Evolutionary conservation across 92 coral and sea anemone genomes (phyloP), one percentile per base, ranked within the genome.

Genomic region (Phenganax marumi): DNA sequence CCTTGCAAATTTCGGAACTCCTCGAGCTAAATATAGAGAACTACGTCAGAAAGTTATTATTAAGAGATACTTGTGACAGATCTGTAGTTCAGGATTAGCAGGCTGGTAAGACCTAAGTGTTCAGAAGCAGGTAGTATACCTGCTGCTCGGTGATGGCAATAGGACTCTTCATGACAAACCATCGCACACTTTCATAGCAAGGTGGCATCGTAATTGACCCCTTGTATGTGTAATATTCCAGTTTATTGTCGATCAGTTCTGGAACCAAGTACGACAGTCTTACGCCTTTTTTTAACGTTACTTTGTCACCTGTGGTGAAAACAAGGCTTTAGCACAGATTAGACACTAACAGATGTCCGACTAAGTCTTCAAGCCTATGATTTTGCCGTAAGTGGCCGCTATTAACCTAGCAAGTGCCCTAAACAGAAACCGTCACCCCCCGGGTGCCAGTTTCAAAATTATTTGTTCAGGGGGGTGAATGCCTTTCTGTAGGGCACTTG

Each of bases 131-230:
- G 65, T 18, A 33, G 43, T 14, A 16, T 68, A 90, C 93, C 90
- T 85, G 89, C 23, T 84, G 47, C 13, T 84, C 22, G 7, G 88
- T 76, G 21, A 88, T 70, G 10, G 58, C 12, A 26, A 84, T 84
- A 13, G 87, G 91, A 26, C 91, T 68, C 50, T 92, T 90, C 88
- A 90, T 80, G 47, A 92, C 89, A 77, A 90, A 76, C 97, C 97
- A 92, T 43, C 81, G 80, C 12, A 92, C 97, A 5, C 92, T 80
- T 81, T 92, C 90, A 58, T 79, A 85, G 60, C 97, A 92, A 60
- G 91, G 90, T 13, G 97, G 97, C 21, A 91, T 84, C 0, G 97
- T 87, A 0, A 86, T 85, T 4, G 97, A 92, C 5, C 97, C 97
- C 46, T 85, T 90, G 84, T 92, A 92, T 13, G 93, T 88, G 81